phyloP scores from a whole-genome alignment of 1,140 invertebrate genomes.

The Pogonomyrmex barbatus region DNA sequence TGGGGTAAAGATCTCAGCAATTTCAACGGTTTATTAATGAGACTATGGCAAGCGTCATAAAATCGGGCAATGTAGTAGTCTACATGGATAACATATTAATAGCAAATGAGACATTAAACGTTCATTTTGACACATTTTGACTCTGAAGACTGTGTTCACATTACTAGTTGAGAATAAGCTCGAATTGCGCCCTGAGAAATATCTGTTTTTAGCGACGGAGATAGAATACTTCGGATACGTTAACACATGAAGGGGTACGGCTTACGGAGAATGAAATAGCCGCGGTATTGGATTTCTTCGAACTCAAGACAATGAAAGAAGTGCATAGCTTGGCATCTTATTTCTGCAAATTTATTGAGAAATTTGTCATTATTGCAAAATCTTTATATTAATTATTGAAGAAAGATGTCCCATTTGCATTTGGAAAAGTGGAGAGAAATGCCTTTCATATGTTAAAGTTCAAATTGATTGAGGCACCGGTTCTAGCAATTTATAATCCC shows the following conservation, averaged over 20 bases:
- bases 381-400: conserved; percentile 22
- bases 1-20: not conserved
- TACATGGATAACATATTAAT: conserved; percentile 34
- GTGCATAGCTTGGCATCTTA: conserved; percentile 13
- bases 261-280: not conserved
- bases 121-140: not conserved
- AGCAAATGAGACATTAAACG: not conserved
- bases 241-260: not conserved
- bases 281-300: not conserved
- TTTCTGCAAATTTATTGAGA: conserved; percentile 61
- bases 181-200: not conserved
- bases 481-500: conserved; percentile 57
- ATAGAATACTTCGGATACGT: not conserved
- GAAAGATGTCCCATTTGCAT: conserved; percentile 28
- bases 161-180: not conserved
- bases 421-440: not conserved
- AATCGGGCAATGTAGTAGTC: not conserved
- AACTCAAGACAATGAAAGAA: not conserved
- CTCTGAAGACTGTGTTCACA: not conserved
- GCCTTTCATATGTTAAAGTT: not conserved
- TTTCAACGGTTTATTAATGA: conserved; percentile 26
- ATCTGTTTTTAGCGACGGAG: not conserved
- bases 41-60: not conserved
- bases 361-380: conserved; percentile 17
- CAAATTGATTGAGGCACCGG: not conserved